Percentiles rank a stretch among this genome's conserved stretches.
These are phyloP conservation scores for Ammodramus savannarum DNA, from an alignment of 2,113 vertebrate genomes.

Conservation along the genomic window DNA sequence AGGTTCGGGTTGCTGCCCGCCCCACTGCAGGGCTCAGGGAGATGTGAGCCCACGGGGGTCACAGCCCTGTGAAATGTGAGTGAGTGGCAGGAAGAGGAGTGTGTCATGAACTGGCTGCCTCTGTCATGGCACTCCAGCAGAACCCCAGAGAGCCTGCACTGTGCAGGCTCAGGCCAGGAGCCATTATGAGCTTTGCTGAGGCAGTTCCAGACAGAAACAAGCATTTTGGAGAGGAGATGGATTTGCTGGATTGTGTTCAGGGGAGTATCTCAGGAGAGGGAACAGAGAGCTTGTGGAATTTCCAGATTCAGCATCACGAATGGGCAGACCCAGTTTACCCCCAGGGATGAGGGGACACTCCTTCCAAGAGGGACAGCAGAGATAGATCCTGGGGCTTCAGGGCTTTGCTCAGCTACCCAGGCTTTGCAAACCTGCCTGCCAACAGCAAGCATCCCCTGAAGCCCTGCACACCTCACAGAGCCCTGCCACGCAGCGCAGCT, in stretches of 20 bases:
- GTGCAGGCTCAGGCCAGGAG: neutral
- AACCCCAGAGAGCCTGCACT: neutral
- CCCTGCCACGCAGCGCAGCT: neutral
- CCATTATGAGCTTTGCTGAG: neutral
- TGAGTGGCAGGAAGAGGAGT: neutral
- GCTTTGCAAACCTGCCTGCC: neutral
- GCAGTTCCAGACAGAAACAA: neutral
- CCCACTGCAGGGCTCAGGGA: neutral
- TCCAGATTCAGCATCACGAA: neutral
- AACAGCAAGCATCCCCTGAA: neutral
- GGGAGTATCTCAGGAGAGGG: neutral
- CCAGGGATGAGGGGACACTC: neutral
- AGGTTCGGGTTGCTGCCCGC: slow-evolving; percentile 8
- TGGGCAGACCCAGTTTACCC: neutral
- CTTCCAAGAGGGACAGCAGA: neutral
- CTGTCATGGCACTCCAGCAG: fast-evolving
- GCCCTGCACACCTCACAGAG: neutral
- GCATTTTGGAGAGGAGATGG: neutral
- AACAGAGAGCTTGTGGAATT: neutral
- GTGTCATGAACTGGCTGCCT: neutral
- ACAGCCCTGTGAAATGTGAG: slow-evolving; percentile 22
- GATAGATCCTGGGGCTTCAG: neutral
- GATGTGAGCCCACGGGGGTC: neutral
- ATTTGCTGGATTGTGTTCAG: neutral
- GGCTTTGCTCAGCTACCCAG: neutral